Percentiles rank a stretch among this genome's conserved stretches.
Conservation (phyloP, 2,113 vertebrate genomes). For the Tiliqua scincoides region DNA sequence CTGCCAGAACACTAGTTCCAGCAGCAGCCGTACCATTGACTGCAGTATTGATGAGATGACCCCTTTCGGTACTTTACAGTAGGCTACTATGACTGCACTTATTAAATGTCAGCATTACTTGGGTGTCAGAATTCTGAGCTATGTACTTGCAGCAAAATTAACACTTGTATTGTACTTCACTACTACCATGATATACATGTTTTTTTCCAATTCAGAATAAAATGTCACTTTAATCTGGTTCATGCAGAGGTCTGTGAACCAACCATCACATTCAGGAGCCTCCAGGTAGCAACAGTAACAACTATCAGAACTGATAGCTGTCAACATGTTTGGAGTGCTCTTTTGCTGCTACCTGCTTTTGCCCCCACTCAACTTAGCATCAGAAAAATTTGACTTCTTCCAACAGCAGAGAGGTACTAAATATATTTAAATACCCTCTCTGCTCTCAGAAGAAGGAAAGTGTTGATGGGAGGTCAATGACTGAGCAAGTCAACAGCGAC, state of each 20-base stretch:
- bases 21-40: conserved; percentile 36
- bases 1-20: no score
- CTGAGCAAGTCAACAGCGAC: neutral
- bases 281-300: neutral
- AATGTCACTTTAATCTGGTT: neutral
- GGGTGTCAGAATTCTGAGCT: neutral
- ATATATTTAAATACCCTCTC: neutral
- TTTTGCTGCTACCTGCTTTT: no score
- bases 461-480: neutral
- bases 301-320: neutral
- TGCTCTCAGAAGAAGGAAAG: neutral
- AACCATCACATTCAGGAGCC: neutral
- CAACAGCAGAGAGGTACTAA: neutral
- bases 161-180: neutral
- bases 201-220: neutral
- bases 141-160: neutral
- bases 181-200: neutral
- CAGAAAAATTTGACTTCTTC: neutral
- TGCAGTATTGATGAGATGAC: conserved; percentile 55
- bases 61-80: conserved; percentile 28
- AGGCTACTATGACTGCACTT: conserved; percentile 1
- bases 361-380: neutral
- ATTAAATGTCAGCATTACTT: conserved; percentile 17
- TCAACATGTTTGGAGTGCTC: neutral
- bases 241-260: accelerated